Conservation (phyloP, 2,113 vertebrate genomes). For the Propithecus coquereli region DNA sequence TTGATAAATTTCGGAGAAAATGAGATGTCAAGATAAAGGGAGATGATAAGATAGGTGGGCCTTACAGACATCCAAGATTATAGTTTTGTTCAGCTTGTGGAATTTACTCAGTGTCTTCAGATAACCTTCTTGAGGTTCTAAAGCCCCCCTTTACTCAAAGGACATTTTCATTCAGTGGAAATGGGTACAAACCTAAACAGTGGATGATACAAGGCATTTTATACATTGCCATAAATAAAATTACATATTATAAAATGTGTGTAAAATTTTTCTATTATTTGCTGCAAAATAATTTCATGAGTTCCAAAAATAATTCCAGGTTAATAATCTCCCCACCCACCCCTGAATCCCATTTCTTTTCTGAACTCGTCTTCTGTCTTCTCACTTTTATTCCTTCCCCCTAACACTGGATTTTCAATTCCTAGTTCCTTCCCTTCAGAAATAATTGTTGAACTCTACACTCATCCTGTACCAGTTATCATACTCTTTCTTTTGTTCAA, state of each 20-base stretch:
- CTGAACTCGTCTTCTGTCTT: background rate
- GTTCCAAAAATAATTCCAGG: background rate
- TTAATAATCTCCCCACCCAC: background rate
- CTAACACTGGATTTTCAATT: background rate
- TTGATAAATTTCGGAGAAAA: slow-evolving; percentile 1
- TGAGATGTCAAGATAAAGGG: background rate
- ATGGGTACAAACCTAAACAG: background rate
- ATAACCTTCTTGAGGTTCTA: background rate
- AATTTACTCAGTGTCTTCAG: background rate
- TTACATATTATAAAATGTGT: background rate
- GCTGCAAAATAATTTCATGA: background rate
- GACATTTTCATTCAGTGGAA: background rate
- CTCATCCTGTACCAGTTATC: background rate
- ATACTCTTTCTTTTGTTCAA: background rate
- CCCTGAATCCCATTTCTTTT: background rate
- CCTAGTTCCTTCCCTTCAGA: background rate
- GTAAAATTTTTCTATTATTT: background rate
- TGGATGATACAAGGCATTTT: background rate
- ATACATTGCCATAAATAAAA: slow-evolving; percentile 1
- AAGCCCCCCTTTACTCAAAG: background rate
- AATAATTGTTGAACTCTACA: background rate
- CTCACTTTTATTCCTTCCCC: background rate
- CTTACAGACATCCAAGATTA: background rate
- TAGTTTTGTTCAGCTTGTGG: background rate
- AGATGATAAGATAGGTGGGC: background rate